Evolutionary conservation across 2,797 vertebrate genomes (phyloP), one percentile per base, ranked within the genome.

Genomic region (Crax fasciolata): DNA sequence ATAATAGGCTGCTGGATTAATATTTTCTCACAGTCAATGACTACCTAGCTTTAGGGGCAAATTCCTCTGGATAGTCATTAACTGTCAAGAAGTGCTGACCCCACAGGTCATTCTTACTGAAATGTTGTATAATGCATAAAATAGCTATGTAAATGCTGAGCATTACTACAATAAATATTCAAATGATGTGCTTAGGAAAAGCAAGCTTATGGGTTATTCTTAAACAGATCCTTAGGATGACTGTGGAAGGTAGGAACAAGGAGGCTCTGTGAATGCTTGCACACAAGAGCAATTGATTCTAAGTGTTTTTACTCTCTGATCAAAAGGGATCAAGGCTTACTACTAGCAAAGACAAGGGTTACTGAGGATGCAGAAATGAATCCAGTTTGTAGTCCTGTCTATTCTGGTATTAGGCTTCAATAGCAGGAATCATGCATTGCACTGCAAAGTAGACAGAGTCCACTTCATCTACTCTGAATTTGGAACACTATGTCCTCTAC

Each of bases 21-120:
- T 66, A 79, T 75, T 93, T 95, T 79, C 85, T 93, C 73, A 68
- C 24, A 68, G 46, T 91, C 93, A 94, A 97, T 85, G 52, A 74
- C n/a, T 82, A 58, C 24, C 35, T 82, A 4, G 3, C 30, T 93
- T 80, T 84, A 86, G 49, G 55, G 49, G n/a, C 66, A 79, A 68
- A 70, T 8, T 91, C 32, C 68, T 82, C 73, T 74, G 49, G 80
- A 73, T 70, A 91, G 66, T 87, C 67, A 93, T 95, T 94, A 94
- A 76, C 78, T 89, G 78, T 55, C 72, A 93, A 92, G 81, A 93
- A 95, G 90, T 66, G 76, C 49, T 85, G 72, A 95, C 61, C 93
- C 61, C 63, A 93, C 20, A 81, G 78, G 90, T 93, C 87, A 93
- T 80, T 95, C 72, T 87, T 68, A 90, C 48, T 84, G 58, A 93